These are phyloP conservation scores for Diploptera punctata DNA, from an alignment of 2,888 invertebrate genomes.

Conservation along the genomic window DNA sequence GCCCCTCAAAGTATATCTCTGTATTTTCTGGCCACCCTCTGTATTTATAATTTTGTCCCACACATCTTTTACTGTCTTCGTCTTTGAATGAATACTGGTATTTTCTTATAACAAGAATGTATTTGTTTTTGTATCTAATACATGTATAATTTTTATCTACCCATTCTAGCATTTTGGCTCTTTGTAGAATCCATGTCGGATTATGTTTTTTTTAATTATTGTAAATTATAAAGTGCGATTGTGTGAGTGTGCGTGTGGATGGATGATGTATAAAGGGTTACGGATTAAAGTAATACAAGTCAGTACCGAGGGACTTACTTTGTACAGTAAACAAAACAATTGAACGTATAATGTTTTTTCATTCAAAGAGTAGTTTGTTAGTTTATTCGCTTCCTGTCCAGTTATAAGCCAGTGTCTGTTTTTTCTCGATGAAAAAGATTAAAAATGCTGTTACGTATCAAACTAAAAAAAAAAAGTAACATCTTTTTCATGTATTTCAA, in stretches of 20 bases:
- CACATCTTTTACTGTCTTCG: slow-evolving; percentile 9
- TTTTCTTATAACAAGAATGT: slow-evolving; percentile 13
- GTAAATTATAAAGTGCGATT: slow-evolving; percentile 3
- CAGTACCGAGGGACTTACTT: slow-evolving; percentile 34
- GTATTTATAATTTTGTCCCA: slow-evolving; percentile 8
- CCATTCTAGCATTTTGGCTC: slow-evolving; percentile 7
- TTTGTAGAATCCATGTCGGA: slow-evolving; percentile 15
- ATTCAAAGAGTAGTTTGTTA: slow-evolving; percentile 24
- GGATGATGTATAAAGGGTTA: slow-evolving; percentile 16
- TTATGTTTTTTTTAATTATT: slow-evolving; percentile 19
- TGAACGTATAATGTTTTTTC: slow-evolving; percentile 30
- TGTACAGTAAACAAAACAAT: slow-evolving; percentile 34
- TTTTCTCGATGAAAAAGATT: slow-evolving; percentile 17
- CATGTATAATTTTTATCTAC: slow-evolving; percentile 24
- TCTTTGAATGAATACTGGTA: slow-evolving; percentile 10
- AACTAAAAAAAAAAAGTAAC: slow-evolving; percentile 13
- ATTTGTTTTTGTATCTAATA: slow-evolving; percentile 22
- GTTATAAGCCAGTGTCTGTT: slow-evolving; percentile 21
- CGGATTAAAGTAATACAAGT: background rate
- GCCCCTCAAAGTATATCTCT: too few species aligned
- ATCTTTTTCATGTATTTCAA: slow-evolving; percentile 10
- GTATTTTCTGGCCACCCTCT: too few species aligned
- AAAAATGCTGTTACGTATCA: slow-evolving; percentile 8
- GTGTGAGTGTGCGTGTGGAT: slow-evolving; percentile 3
- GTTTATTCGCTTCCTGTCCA: slow-evolving; percentile 33